A percentile compares a stretch with the other conserved stretches of the same genome.
These are phyloP conservation scores for Psilanteris sp. DNA, from an alignment of 1,140 invertebrate species.

Conservation along the genomic window DNA sequence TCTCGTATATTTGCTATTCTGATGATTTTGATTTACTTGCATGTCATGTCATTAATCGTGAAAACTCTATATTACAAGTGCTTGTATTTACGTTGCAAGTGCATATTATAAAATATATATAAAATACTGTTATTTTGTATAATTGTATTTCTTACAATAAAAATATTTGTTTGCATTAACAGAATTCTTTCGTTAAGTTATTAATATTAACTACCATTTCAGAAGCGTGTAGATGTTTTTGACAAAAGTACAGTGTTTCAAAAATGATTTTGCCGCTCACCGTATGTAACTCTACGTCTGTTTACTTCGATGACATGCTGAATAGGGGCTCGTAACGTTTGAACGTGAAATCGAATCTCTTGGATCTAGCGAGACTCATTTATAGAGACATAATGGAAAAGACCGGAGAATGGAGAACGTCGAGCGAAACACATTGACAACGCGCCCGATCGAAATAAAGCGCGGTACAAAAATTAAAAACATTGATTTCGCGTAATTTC, in stretches of 20 bases:
- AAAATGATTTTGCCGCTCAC: background rate
- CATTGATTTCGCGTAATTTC: conserved; percentile 22
- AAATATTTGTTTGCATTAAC: too few species aligned
- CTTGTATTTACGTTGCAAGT: too few species aligned
- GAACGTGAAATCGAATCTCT: conserved; percentile 39
- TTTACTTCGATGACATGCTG: conserved; percentile 31
- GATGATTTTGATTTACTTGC: too few species aligned
- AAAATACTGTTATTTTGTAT: too few species aligned
- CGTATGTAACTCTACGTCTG: conserved; percentile 8
- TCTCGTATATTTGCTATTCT: too few species aligned
- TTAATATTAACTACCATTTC: too few species aligned
- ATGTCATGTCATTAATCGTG: too few species aligned
- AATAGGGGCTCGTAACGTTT: conserved; percentile 26
- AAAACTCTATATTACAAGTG: too few species aligned
- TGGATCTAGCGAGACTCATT: conserved; percentile 37
- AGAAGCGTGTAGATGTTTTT: too few species aligned
- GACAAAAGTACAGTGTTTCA: conserved; percentile 10
- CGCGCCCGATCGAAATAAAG: conserved; percentile 7
- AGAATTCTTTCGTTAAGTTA: too few species aligned
- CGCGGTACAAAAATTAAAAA: conserved; percentile 11
- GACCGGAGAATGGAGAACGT: conserved; percentile 14
- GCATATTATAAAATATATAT: too few species aligned
- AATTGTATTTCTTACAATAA: too few species aligned
- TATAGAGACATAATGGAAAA: conserved; percentile 35
- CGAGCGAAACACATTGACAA: conserved; percentile 28